Conservation (phyloP, 2,888 invertebrate species). For the Epiblema foenella region DNA sequence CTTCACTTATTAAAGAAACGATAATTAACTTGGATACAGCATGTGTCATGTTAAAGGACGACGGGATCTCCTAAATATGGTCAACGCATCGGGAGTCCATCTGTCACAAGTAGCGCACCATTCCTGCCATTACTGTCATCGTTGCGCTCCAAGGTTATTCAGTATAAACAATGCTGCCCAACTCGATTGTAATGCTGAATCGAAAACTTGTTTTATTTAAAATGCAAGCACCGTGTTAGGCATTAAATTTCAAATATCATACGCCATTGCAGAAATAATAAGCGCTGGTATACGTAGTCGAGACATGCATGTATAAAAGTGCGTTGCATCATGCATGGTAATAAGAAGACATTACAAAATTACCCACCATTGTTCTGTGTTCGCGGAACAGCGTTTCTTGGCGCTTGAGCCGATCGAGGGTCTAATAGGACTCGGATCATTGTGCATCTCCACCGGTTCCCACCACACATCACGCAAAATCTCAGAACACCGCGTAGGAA, state of each 20-base stretch:
- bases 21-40: constrained; percentile 49
- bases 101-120: constrained; percentile 46
- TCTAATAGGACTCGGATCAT: constrained; percentile 72
- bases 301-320: constrained; percentile 60
- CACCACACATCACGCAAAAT: constrained; percentile 61
- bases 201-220: constrained; percentile 37
- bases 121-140: constrained; percentile 36
- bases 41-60: constrained; percentile 47
- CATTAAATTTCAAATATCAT: constrained; percentile 62
- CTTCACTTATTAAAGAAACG: constrained; percentile 46
- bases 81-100: constrained; percentile 46
- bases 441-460: constrained; percentile 70
- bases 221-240: constrained; percentile 44
- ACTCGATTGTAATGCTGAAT: constrained; percentile 29
- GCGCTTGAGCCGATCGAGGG: constrained; percentile 65
- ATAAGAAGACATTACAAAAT: constrained; percentile 82
- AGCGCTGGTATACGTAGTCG: constrained; percentile 59
- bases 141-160: constrained; percentile 32
- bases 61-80: constrained; percentile 50
- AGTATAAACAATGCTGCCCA: constrained; percentile 33
- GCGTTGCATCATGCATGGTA: constrained; percentile 79
- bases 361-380: constrained; percentile 81
- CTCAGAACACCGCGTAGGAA: constrained; percentile 62
- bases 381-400: constrained; percentile 75
- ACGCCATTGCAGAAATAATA: constrained; percentile 68